Evolutionary conservation across 1,140 invertebrate species (phyloP), one percentile per base, ranked within the genome.

Genomic region (Apolygus lucorum): DNA sequence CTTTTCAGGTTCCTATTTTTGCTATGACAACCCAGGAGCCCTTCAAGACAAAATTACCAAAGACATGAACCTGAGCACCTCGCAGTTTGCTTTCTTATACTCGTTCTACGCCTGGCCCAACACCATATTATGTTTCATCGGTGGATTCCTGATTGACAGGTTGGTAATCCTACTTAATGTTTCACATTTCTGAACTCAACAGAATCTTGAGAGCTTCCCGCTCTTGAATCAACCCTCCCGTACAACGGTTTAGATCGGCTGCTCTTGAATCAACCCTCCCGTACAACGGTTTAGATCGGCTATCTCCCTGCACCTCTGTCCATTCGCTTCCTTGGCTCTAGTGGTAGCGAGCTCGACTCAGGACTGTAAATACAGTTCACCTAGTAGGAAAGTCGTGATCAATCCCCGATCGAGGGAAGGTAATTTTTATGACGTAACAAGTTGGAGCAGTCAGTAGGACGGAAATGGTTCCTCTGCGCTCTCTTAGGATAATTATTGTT

Each of bases 71-170:
- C 83, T 98, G 63, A 85, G 84, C n/a, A 91, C 90, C 26, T 86
- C 87, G 1, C 80, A 92, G 77, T 99, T 93, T 83, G 88, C 92
- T 73, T 80, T 88, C 52, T 83, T 99, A 24, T 99, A 98, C 81
- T 91, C 95, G 0, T 90, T 94, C 79, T 99, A 99, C 78, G 96
- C 95, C 0, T 99, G 95, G 95, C 96, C 96, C 62, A 99, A 98
- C 85, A 91, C 98, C 0, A 83, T 99, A 42, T 81, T 98, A 26
- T 98, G 94, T 80, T 96, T 98, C 78, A 84, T 99, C 77, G 96
- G 96, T 21, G 96, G 96, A 71, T 98, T 95, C 80, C 84, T 99
- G 42, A 87, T 98, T 74, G 96, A 99, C 80, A 86, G 88, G 87
- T 88, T 75, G 73, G 67, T 64, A n/a, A n/a, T n/a, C n/a, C n/a